Evolutionary conservation across 2,113 vertebrate species (phyloP).

Genomic region (Phalacrocorax carbo): DNA sequence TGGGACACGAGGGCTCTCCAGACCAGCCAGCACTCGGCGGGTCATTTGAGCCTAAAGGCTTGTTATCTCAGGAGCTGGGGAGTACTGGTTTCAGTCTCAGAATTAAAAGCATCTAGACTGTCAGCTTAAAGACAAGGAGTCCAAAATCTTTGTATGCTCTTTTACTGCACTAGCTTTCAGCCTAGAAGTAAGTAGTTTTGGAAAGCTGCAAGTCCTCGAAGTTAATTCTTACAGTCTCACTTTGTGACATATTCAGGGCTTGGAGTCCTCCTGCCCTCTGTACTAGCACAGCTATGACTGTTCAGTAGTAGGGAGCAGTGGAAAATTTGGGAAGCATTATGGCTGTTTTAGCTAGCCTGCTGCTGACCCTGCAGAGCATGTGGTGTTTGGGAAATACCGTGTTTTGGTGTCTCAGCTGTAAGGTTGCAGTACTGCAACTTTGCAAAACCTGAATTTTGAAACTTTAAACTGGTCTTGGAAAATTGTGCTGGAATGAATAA

Average conservation of each 20-base stretch:
- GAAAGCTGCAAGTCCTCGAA: background rate
- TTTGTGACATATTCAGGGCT: accelerated
- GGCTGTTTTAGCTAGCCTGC: background rate
- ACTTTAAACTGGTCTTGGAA: background rate
- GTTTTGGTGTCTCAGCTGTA: background rate
- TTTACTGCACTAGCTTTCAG: background rate
- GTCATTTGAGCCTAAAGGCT: background rate
- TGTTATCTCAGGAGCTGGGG: background rate
- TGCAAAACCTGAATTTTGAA: background rate
- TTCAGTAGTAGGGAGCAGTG: background rate
- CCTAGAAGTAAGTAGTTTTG: background rate
- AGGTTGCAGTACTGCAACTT: background rate
- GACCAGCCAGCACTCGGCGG: background rate
- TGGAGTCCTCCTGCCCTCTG: background rate
- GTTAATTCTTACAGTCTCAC: background rate
- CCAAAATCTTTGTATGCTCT: background rate
- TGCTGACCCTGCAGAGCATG: background rate
- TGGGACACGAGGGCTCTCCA: background rate
- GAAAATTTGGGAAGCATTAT: background rate
- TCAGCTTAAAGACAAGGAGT: background rate
- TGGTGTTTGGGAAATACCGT: background rate
- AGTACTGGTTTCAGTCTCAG: background rate
- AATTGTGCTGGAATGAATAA: background rate
- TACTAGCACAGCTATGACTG: background rate
- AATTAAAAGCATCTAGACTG: background rate